These are phyloP conservation scores for Anguilla megastoma DNA, from an alignment of 2,797 vertebrate genomes.

Conservation along the genomic window DNA sequence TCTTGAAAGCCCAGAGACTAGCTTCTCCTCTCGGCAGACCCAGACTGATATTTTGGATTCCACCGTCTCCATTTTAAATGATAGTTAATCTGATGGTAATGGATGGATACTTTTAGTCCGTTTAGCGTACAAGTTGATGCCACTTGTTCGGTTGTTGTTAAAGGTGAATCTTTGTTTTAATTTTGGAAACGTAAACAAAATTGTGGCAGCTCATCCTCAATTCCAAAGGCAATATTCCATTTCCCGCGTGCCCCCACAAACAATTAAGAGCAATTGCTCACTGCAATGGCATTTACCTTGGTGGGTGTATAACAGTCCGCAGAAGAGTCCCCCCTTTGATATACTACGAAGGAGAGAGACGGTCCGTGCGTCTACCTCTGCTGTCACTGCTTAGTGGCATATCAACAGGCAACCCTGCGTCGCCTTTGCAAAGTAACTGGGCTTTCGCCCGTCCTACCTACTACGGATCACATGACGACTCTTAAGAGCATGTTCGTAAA, in stretches of 20 bases:
- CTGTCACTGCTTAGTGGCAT: constrained; percentile 26
- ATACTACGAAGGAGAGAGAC: constrained; percentile 11
- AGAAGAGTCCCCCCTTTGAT: constrained; percentile 10
- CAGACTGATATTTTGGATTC: constrained; percentile 90
- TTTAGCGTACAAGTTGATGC: background rate
- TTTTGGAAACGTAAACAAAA: background rate
- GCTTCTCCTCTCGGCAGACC: constrained; percentile 95
- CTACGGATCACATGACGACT: constrained; percentile 50
- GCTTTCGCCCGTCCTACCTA: constrained; percentile 28
- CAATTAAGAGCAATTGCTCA: background rate
- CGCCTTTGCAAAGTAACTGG: constrained; percentile 14
- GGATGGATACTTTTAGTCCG: background rate
- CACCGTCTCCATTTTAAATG: constrained; percentile 77
- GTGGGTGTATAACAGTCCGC: background rate
- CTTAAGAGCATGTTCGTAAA: constrained; percentile 40
- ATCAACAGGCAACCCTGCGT: constrained; percentile 25
- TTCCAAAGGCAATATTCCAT: constrained; percentile 10
- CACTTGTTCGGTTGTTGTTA: background rate
- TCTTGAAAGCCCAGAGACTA: constrained; percentile 87
- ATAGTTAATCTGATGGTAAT: background rate
- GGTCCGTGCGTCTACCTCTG: constrained; percentile 33
- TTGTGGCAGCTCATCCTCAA: background rate
- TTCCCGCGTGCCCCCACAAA: background rate
- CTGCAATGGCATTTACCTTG: background rate
- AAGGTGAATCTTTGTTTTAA: background rate